These are phyloP conservation scores for Lepidocolaptes lacrymiger DNA, from an alignment of 2,797 vertebrate genomes.

Conservation along the genomic window DNA sequence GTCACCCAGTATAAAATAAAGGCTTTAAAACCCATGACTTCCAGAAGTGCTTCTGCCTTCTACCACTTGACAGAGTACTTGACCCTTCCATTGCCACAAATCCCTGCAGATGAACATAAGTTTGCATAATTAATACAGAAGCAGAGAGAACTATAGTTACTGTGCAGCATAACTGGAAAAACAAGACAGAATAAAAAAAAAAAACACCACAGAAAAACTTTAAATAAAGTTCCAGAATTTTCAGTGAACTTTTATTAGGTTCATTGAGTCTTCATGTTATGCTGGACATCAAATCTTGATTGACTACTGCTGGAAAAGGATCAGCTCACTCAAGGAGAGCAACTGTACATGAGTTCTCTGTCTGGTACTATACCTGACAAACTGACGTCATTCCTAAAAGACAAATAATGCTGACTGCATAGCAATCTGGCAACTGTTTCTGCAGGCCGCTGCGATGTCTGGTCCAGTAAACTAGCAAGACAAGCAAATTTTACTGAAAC, in stretches of 20 bases:
- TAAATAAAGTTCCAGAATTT: neutral
- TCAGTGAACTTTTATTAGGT: neutral
- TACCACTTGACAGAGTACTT: neutral
- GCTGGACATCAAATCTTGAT: neutral
- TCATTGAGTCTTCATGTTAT: neutral
- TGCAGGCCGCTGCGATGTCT: neutral
- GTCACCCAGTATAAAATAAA: neutral
- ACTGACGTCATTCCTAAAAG: conserved; percentile 39
- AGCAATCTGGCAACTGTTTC: neutral
- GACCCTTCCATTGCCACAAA: neutral
- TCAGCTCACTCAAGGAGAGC: neutral
- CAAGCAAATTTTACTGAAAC: neutral
- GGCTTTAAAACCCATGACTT: neutral
- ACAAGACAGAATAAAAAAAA: neutral
- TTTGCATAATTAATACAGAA: neutral
- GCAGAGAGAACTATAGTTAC: neutral
- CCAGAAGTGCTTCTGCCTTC: neutral
- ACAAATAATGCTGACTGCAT: conserved; percentile 10
- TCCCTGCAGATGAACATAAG: neutral
- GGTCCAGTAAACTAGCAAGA: neutral
- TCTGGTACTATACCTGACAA: neutral
- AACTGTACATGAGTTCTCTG: neutral
- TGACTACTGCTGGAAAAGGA: neutral
- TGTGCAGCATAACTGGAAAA: neutral
- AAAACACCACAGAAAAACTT: neutral